Base-by-base conservation (phyloP, 2,113 vertebrate species). In the Emydocephalus ijimae region DNA sequence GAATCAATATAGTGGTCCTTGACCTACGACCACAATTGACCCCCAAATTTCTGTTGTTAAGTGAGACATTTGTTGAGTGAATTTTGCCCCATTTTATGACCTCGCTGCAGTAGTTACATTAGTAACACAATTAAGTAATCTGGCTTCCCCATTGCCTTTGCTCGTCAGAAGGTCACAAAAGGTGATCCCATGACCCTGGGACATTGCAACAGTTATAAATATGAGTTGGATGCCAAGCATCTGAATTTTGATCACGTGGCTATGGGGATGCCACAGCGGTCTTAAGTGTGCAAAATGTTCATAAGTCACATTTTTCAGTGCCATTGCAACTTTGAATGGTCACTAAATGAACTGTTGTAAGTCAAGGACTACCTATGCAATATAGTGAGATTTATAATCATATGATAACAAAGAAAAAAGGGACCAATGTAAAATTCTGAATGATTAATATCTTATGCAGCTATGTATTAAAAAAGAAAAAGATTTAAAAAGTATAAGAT, bases 401-500 rank as follows among this genome's bases (percentile, higher is more conserved):
- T 34, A 74, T 74, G 34, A n/a, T 34, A 74, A 20, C 15, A 74
- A 74, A 1, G 14, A 74, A 74, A 9, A 9, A 61, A 90, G 48
- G 20, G 5, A 50, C 10, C n/a, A 18, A 34, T 34, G 3, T 23
- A 54, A 64, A 74, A 54, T 50, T 81, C 29, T 74, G 90, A 50
- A 0, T 34, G 94, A 85, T 8, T 91, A 54, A 15, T 61, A 56
- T 54, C 12, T 1, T 74, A 0, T 5, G 0, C 39, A 10, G 2
- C 81, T 39, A 29, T 0, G 14, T 43, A 89, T 52, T 52, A 23
- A 85, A 34, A 48, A 48, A 48, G 48, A 8, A 48, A 6, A 48
- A 48, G 5, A 48, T 48, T 48, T 7, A 48, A 48, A 48, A 48
- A 0, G 0, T 90, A 2, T 39, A 3, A 85, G 85, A 10, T 89